Base-by-base conservation (phyloP, 2,113 vertebrate species). In the Lycocorax pyrrhopterus region DNA sequence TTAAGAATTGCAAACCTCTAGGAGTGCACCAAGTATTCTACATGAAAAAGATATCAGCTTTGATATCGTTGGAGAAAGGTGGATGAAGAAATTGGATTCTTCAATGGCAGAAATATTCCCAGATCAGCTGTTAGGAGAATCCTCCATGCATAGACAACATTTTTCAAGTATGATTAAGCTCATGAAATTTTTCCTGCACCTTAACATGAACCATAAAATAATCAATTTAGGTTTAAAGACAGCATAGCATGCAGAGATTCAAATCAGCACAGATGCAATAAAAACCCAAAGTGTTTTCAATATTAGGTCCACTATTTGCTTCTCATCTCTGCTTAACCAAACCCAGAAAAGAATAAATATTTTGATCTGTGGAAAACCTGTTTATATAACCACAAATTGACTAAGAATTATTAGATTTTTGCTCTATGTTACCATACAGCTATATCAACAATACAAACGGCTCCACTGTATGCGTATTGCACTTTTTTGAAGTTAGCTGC, bases 1-100 rank as follows among this genome's bases (percentile, higher is more conserved):
- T 94, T 53, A 92, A 94, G 96, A 92, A 95, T 21, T 90, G 41
- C 64, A 84, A 58, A 94, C 26, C 44, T 84, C 76, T 89, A 56
- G 60, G 73, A 96, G 16, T 14, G 56, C 41, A 86, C 68, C 73
- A 95, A 89, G 44, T 86, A 80, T 88, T 81, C 39, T 35, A 83
- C 72, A 79, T 78, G 56, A 90, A 92, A 93, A 86, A 92, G 85
- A 95, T 90, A 79, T 0, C 44, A 46, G 17, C 60, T 95, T 92
- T 92, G 89, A 87, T 94, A 91, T 39, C 2, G 4, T 68, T 73
- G 53, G 72, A 89, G 56, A 74, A 93, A 88, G 37, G 37, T 74
- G 75, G 78, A 93, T 58, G n/a, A 90, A 94, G 85, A 94, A 89
- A 94, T 78, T 76, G 86, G 64, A 75, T 78, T 53, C 76, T 78